These are phyloP conservation scores for Molorchus minor DNA, from an alignment of 2,888 invertebrate species.

Conservation along the genomic window DNA sequence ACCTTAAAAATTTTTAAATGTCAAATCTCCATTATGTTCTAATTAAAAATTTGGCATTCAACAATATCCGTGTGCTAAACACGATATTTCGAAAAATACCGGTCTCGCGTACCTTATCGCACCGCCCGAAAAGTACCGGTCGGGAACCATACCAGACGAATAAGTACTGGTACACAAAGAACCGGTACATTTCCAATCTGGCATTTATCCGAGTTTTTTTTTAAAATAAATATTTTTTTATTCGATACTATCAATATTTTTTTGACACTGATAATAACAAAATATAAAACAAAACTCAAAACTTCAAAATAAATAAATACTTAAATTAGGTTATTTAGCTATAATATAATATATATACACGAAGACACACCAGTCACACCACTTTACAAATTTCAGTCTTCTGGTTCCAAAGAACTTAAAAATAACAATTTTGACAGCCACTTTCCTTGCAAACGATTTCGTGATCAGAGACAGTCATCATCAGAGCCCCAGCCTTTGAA, in stretches of 20 bases:
- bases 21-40: too few species aligned
- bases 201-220: background rate
- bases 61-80: too few species aligned
- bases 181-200: conserved; percentile 4
- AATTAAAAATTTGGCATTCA: too few species aligned
- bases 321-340: background rate
- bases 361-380: too few species aligned
- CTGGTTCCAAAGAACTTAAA: background rate
- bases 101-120: too few species aligned
- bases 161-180: conserved; percentile 1
- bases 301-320: background rate
- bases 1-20: too few species aligned
- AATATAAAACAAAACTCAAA: background rate
- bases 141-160: background rate
- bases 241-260: background rate
- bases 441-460: background rate
- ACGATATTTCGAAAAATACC: too few species aligned
- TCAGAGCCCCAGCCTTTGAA: background rate
- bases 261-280: background rate
- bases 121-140: background rate
- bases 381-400: too few species aligned
- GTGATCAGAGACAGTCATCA: background rate
- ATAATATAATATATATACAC: background rate
- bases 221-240: conserved; percentile 1
- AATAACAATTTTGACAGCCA: background rate